Base-by-base conservation (phyloP, 1,140 invertebrate genomes). In the Cecropterus lyciades region DNA sequence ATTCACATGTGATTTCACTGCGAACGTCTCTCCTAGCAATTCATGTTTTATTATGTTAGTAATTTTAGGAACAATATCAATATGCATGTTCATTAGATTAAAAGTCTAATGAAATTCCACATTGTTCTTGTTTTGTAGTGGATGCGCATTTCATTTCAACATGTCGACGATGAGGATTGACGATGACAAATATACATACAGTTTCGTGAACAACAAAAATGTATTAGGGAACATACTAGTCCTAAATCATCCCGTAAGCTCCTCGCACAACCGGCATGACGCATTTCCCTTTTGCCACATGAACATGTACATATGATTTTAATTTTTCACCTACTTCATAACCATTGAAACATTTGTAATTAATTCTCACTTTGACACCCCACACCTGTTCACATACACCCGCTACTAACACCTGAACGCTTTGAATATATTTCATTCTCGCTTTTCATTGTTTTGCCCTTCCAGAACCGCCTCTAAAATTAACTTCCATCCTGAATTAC, bases 1-100 rank as follows among this genome's bases (percentile, higher is more conserved):
- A 89, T 91, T 91, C 89, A 91, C 89, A 91, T 91, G 89, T 91
- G 89, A 91, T 91, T 91, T 91, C 89, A 91, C 89, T 88, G 89
- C 89, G 88, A 77, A 83, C 81, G 72, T 85, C 69, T 82, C 76
- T 83, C 81, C 78, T 79, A 84, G 79, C 81, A 84, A 84, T 87
- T 89, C 85, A 87, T 89, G 82, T 88, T 87, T 81, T 72, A 75
- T 57, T 65, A 71, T 69, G 72, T 72, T 69, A 63, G 56, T 20
- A 27, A 52, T 37, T 72, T 62, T 49, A 63, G 40, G 24, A 52
- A 33, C 16, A 37, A 53, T 15, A 37, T 20, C 65, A 59, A 69
- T 60, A 63, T 83, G 85, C 87, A 90, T 88, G 81, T 77, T 77
- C 76, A 79, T 73, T 80, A 75, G 79, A 70, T 72, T 11, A 42